These are phyloP conservation scores for Oryzaephilus surinamensis DNA, from an alignment of 1,140 invertebrate genomes.

Conservation along the genomic window DNA sequence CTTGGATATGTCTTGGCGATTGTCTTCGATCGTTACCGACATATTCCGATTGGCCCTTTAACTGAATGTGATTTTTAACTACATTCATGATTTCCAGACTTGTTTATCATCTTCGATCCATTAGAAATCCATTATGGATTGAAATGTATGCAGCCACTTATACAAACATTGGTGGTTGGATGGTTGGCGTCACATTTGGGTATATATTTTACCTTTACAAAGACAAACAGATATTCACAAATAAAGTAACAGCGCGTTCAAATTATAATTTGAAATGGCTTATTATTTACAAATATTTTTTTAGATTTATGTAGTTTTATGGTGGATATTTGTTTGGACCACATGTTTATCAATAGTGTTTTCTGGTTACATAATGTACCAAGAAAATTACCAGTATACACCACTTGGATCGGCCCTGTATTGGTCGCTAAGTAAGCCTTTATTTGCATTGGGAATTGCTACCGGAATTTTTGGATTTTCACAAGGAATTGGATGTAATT, in stretches of 20 bases:
- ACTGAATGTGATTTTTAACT: background rate
- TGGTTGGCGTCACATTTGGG: constrained; percentile 22
- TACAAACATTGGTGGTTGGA: constrained; percentile 20
- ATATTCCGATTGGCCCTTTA: no score
- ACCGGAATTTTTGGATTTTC: constrained; percentile 24
- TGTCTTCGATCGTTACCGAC: no score
- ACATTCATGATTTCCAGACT: background rate
- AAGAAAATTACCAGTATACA: constrained; percentile 13
- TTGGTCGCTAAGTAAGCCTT: constrained; percentile 20
- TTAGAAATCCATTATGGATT: background rate
- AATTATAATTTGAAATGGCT: constrained; percentile 3
- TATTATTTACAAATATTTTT: constrained; percentile 7
- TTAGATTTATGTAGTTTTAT: constrained; percentile 19
- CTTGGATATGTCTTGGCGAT: no score
- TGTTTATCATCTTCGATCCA: constrained; percentile 9
- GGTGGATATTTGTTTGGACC: constrained; percentile 19
- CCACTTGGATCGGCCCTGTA: constrained; percentile 19
- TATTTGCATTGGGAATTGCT: constrained; percentile 18
- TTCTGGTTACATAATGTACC: constrained; percentile 18
- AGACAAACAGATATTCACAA: constrained; percentile 8
- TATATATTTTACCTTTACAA: constrained; percentile 13
- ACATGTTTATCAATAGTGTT: constrained; percentile 16
- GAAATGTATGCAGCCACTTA: constrained; percentile 14
- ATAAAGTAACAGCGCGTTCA: constrained; percentile 11
- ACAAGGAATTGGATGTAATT: constrained; percentile 23